Conservation (phyloP, 2,888 invertebrate genomes). For the Geophilus truncorum region DNA sequence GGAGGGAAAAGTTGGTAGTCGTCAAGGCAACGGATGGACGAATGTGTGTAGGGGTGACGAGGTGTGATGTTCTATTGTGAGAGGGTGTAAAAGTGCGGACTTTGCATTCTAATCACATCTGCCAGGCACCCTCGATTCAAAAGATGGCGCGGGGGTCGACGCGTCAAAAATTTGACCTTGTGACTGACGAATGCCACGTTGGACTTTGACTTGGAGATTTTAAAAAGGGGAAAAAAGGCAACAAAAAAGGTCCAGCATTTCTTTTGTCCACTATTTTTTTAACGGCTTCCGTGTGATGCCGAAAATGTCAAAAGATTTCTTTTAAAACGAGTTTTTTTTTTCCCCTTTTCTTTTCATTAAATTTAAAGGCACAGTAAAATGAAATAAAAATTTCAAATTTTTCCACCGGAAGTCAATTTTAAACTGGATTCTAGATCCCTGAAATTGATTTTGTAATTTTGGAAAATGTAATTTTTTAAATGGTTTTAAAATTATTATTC, state of each 20-base stretch:
- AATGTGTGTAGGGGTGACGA: background rate
- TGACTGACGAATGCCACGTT: background rate
- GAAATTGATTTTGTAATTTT: too few relatives aligned
- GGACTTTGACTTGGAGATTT: background rate
- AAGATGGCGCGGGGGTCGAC: background rate
- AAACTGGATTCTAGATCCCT: too few relatives aligned
- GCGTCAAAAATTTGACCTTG: background rate
- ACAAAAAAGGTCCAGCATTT: background rate
- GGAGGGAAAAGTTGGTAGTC: background rate
- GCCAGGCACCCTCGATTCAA: background rate
- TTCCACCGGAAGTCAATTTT: too few relatives aligned
- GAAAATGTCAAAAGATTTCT: background rate
- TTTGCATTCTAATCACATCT: background rate
- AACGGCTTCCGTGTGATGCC: background rate
- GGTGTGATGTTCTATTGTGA: background rate
- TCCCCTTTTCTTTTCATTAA: too few relatives aligned
- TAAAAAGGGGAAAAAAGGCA: background rate
- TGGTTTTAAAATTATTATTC: background rate
- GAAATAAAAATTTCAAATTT: background rate
- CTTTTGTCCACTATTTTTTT: background rate
- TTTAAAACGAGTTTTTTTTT: background rate
- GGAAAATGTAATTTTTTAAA: too few relatives aligned
- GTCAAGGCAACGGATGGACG: background rate
- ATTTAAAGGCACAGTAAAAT: too few relatives aligned
- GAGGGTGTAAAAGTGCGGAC: background rate